Evolutionary conservation across 2,888 invertebrate species (phyloP), one percentile per base, ranked within the genome.

Genomic region (Cheilosia grossa): DNA sequence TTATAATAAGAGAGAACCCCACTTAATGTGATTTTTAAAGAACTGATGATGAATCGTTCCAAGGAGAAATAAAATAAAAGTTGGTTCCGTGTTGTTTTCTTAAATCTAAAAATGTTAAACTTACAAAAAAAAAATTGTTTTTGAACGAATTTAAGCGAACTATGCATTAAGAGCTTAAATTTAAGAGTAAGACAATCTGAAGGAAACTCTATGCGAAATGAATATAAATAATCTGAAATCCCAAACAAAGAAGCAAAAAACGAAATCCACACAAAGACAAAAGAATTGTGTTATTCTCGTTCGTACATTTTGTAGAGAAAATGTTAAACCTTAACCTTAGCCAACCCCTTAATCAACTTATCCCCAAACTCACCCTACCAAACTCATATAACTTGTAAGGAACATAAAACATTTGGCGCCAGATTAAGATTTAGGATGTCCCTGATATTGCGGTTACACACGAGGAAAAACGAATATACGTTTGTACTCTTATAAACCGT

Each of bases 381-480:
- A 56, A 64, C 44, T 19, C 53, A 66, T 82, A 44, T 67, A 58
- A 42, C 17, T 63, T 63, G 70, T 70, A 59, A 66, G 37, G 17
- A 64, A 64, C 66, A 83, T 75, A 83, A 70, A 83, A 74, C 74
- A 75, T 69, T 80, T 83, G 83, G 83, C 83, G 79, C 83, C 79
- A 80, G 83, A 75, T 83, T 83, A 80, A 80, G 79, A 80, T 80
- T 70, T 74, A 83, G 74, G 69, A 70, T 74, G 74, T 69, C 82
- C 51, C 78, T 82, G 72, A 79, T 82, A 59, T 79, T 79, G 79
- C 51, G 79, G 79, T 73, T 77, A 66, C 59, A 64, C 51, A 77
- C 77, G 24, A 66, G 47, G 44, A 64, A 17, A 66, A 77, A 59
- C 21, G 63, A 40, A 54, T 40, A 37, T 30, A 58, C 40, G 13